Conservation (phyloP, 2,797 vertebrate species). For the Tragopan temminckii region DNA sequence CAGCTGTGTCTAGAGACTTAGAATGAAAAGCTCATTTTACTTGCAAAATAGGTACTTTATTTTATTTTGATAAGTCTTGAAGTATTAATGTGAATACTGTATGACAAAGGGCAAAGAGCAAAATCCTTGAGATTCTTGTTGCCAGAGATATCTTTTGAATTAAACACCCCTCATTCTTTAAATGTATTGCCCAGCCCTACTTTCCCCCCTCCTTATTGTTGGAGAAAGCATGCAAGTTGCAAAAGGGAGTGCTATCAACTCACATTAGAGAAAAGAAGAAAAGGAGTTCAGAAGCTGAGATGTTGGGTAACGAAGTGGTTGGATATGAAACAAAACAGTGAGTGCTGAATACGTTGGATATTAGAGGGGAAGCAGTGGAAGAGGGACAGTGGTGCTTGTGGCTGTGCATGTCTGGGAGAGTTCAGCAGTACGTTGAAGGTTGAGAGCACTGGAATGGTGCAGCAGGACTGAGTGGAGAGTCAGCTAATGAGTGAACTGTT, state of each 20-base stretch:
- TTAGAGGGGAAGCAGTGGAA: not conserved
- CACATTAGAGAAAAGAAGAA: not conserved
- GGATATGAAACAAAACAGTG: not conserved
- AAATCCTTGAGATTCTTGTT: not conserved
- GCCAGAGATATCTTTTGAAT: not conserved
- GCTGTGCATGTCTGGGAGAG: not conserved
- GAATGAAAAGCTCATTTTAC: not conserved
- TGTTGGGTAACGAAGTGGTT: not conserved
- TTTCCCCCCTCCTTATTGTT: fast-evolving
- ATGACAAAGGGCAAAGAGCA: not conserved
- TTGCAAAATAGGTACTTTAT: not conserved
- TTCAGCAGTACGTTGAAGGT: not conserved
- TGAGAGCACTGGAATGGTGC: not conserved
- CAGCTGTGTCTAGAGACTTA: not conserved
- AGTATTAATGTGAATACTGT: not conserved
- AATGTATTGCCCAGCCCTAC: not conserved
- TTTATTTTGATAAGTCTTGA: not conserved
- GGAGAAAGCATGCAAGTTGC: not conserved
- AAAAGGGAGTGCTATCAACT: not conserved
- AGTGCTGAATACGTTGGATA: not conserved
- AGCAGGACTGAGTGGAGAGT: not conserved
- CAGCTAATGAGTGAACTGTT: not conserved
- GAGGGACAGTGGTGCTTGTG: not conserved
- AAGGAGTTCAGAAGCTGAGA: not conserved
- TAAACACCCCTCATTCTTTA: not conserved